Evolutionary conservation across 1,140 invertebrate genomes (phyloP), one percentile per base, ranked within the genome.

Genomic region (Heliconius nattereri): DNA sequence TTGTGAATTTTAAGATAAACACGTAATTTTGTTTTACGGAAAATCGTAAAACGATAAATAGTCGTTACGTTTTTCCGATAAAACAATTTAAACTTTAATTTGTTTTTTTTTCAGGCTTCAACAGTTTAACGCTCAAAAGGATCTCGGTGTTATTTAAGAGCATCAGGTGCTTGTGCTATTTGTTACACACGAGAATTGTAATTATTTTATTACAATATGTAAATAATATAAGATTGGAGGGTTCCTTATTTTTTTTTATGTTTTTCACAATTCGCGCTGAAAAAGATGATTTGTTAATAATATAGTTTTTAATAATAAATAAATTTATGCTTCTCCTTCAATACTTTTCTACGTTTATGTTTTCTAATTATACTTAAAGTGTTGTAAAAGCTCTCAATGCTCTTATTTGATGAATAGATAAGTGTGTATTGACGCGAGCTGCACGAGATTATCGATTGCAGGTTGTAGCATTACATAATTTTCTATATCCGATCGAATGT

Each of bases 401-500:
- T 37, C 1, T 40, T 37, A 71, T 26, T 40, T 13, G 20, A 37
- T 26, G 35, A 72, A 72, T 72, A 72, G 71, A 72, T 72, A 72
- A 72, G 71, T 19, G 7, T 6, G 35, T 77, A 71, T 76, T 77
- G 32, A 54, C 75, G n/a, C 32, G 35, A 75, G 37, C 78, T 73
- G 74, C 82, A 73, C 70, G 81, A 85, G 85, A 89, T 89, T 90
- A 81, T 85, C 84, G 85, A 85, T 86, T 86, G 88, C 82, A 78
- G 85, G 85, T 86, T 86, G 88, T 81, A 78, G 82, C 84, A 86
- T 85, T 83, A 88, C 81, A 82, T 85, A 90, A 90, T 92, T 91
- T 91, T 91, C 88, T 87, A 91, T 89, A 89, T 89, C 81, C 82
- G 76, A 88, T 87, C 83, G 84, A 92, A 89, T 91, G 80, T 90